Evolutionary conservation across 1,140 invertebrate genomes (phyloP).

Genomic region (Leptinotarsa undecemlineata): DNA sequence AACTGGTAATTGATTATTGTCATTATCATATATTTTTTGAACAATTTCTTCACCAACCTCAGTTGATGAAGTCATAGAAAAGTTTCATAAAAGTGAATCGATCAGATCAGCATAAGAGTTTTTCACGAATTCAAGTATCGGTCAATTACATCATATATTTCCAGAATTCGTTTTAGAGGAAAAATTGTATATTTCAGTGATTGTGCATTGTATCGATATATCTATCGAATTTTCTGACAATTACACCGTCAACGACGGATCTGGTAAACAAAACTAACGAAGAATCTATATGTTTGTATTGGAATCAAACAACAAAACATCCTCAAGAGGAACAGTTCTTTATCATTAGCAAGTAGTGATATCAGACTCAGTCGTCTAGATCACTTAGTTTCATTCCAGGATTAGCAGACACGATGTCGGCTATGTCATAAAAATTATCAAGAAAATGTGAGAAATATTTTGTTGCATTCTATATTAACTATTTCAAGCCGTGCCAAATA

Average conservation of each 20-base stretch:
- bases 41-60: slow-evolving; percentile 40
- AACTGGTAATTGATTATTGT: background rate
- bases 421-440: too few relatives aligned
- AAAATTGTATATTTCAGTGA: slow-evolving; percentile 43
- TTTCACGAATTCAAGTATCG: slow-evolving; percentile 27
- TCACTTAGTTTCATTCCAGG: slow-evolving; percentile 4
- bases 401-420: too few relatives aligned
- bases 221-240: slow-evolving; percentile 29
- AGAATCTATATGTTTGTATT: background rate
- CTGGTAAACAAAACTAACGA: slow-evolving; percentile 12
- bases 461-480: too few relatives aligned
- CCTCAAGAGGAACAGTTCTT: too few relatives aligned
- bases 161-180: slow-evolving; percentile 38
- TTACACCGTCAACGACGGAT: slow-evolving; percentile 32
- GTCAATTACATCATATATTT: too few relatives aligned
- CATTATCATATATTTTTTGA: slow-evolving; percentile 32
- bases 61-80: slow-evolving; percentile 42
- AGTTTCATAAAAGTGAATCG: slow-evolving; percentile 45
- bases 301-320: background rate
- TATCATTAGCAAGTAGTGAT: too few relatives aligned
- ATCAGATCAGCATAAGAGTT: slow-evolving; percentile 43
- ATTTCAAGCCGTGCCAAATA: too few relatives aligned
- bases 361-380: background rate
- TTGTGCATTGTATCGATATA: slow-evolving; percentile 22
- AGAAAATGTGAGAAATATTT: too few relatives aligned